Percentiles rank a stretch among this genome's conserved stretches.
Conservation (phyloP, 2,888 invertebrate genomes). For the Argyresthia goedartella region DNA sequence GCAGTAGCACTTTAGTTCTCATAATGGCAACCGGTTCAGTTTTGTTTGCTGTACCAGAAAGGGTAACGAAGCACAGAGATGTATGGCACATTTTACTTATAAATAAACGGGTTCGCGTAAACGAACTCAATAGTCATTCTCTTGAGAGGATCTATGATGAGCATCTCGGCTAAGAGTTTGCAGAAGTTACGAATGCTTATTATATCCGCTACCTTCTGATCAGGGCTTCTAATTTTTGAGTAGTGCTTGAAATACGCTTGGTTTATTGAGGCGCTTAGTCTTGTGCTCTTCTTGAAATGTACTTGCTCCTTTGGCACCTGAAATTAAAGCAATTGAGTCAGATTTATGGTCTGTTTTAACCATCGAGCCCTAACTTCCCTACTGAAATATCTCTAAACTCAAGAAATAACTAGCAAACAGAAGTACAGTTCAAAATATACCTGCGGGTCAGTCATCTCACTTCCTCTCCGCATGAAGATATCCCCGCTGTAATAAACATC, state of each 20-base stretch:
- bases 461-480: background rate
- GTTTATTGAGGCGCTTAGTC: slow-evolving; percentile 14
- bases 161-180: slow-evolving; percentile 30
- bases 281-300: slow-evolving; percentile 10
- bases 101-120: slow-evolving; percentile 27
- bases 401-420: no score
- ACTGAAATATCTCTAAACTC: no score
- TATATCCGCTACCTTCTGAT: slow-evolving; percentile 13
- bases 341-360: no score
- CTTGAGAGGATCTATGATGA: slow-evolving; percentile 26
- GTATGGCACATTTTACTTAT: slow-evolving; percentile 6
- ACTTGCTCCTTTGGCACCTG: background rate
- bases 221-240: slow-evolving; percentile 3
- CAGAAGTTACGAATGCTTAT: slow-evolving; percentile 19
- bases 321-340: no score
- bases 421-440: no score
- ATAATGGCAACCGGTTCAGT: no score
- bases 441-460: no score
- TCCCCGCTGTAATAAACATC: slow-evolving; percentile 12
- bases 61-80: no score
- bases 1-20: no score
- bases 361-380: no score
- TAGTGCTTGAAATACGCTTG: slow-evolving; percentile 17
- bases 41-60: no score
- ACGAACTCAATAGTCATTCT: slow-evolving; percentile 30